Base-by-base conservation (phyloP, 53 echinoderm and acorn worm species). In the Hippasteria phrygiana region DNA sequence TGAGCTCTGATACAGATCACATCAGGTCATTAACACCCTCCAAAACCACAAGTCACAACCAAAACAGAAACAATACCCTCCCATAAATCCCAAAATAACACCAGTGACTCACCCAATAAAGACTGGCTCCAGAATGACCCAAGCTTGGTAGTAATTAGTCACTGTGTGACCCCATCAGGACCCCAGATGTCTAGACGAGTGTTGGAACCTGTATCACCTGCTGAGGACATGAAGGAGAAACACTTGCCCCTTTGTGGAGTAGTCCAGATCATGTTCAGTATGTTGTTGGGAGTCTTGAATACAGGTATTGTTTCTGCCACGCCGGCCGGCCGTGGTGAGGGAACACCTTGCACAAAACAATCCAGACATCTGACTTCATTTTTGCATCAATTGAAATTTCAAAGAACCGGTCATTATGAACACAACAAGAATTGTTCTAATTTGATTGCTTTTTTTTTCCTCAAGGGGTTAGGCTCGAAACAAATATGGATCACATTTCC, bases 121-220 rank as follows among this genome's bases (percentile, higher is more conserved):
- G 59, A 59, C 59, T 59, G 59, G 59, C 20, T 26, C 59, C 59
- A 59, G 59, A 59, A 20, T 72, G 72, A 42, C 40, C 72, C 3
- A 39, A 26, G 24, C 39, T 42, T 28, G 29, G 29, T 13, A 17
- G 85, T 71, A 85, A 85, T 85, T 85, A 85, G 85, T 85, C 71
- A 46, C 26, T 17, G 36, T 69, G 28, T 36, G 70, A 85, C 85
- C 85, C 71, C 85, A 85, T 47, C 48, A 51, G 51, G 83, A 71
- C 35, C 69, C 85, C 85, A 85, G 85, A 38, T 85, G 85, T 85
- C 85, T 67, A 85, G 85, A 85, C 85, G 41, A 18, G 72, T 0
- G 3, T 48, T 18, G 50, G 53, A 51, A 8, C 40, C 13, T 18
- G 1, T 2, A 35, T 35, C 29, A 59, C 85, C 85, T 71, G 71